Percentiles rank a stretch among this genome's conserved stretches.
These are phyloP conservation scores for Pedionomus torquatus DNA, from an alignment of 2,113 vertebrate genomes.

Conservation along the genomic window DNA sequence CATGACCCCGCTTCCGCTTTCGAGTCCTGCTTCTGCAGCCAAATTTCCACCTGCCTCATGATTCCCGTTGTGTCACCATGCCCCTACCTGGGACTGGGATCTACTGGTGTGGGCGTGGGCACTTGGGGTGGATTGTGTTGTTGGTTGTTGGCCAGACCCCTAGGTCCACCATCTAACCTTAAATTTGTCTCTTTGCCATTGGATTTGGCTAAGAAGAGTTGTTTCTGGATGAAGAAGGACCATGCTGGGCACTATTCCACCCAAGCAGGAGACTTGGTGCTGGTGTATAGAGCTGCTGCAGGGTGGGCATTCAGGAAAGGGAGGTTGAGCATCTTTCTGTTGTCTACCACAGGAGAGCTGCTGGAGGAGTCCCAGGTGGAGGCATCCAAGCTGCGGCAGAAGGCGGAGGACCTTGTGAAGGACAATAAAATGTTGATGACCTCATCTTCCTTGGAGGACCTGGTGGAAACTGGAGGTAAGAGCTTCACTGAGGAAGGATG, in stretches of 20 bases:
- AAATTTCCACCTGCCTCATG: constrained; percentile 28
- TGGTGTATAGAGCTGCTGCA: background rate
- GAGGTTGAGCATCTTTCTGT: background rate
- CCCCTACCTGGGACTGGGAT: background rate
- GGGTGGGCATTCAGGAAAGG: accelerated
- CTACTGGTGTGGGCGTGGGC: background rate
- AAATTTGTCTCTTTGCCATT: background rate
- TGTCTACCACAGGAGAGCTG: constrained; percentile 83
- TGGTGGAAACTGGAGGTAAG: constrained; percentile 70
- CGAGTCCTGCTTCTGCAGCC: background rate
- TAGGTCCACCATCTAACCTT: background rate
- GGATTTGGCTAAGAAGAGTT: background rate
- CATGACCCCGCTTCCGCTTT: constrained; percentile 51
- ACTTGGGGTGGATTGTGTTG: accelerated
- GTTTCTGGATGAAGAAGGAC: background rate
- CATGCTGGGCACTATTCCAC: background rate
- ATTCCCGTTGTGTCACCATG: background rate
- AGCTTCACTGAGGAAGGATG: background rate
- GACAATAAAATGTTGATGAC: constrained; percentile 87
- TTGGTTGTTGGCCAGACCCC: background rate
- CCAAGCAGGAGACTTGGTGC: background rate
- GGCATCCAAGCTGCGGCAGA: constrained; percentile 88
- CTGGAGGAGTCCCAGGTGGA: constrained; percentile 94
- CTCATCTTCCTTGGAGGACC: constrained; percentile 63
- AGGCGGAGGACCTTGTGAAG: constrained; percentile 91